Base-by-base conservation (phyloP, 1,140 invertebrate genomes). In the Calosoma granatense region DNA sequence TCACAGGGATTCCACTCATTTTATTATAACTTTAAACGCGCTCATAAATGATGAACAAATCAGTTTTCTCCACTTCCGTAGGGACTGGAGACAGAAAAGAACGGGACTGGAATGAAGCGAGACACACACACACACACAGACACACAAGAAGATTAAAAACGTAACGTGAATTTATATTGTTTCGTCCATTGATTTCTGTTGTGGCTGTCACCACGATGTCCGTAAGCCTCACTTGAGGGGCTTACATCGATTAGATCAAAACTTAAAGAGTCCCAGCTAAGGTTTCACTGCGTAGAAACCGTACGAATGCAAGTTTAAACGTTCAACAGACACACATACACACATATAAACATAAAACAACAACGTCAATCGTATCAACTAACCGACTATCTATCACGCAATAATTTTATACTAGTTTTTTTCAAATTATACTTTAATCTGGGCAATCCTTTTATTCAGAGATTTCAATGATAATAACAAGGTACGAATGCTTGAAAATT, bases 171-270 rank as follows among this genome's bases (percentile, higher is more conserved):
- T 47, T 47, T 47, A 47, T 62, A 64, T 62, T 62, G 60, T 63
- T 61, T 51, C 41, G 41, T 47, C 17, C 41, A 47, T 47, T 47
- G 41, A 47, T 47, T 47, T 47, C 41, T 47, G 41, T 47, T 47
- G 41, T 47, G 41, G 17, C 41, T 47, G 41, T 47, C 41, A 47
- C 41, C 41, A 61, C 53, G 55, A 22, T 56, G 57, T 61, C 55
- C 9, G 15, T 57, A 61, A 61, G 58, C 57, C 60, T 57, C 57
- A 59, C 56, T 61, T 61, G 53, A 59, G 55, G 17, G 60, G 60
- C 60, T 60, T 61, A 61, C 60, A 55, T 61, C 60, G 57, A 61
- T 61, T 61, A 61, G 57, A 61, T 57, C 56, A 54, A 61, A 61
- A 61, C 57, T 59, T 59, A 59, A 55, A 54, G 57, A 47, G 41